phyloP scores from a whole-genome alignment of 2,113 vertebrate genomes.

The Thinocorus orbignyianus region DNA sequence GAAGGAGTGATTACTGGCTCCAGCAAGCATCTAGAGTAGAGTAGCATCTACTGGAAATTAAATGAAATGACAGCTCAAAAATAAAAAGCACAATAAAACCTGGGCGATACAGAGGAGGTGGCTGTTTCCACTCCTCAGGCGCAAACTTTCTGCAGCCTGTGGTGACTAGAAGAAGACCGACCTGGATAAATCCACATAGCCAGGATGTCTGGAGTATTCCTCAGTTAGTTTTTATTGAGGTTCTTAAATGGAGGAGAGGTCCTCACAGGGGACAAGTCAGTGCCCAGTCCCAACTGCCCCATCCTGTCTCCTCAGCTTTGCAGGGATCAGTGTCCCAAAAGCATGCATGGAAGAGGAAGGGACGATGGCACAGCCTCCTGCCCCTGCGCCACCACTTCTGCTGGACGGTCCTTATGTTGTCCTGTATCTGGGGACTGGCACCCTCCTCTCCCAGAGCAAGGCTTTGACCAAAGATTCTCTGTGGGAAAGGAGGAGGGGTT shows the following conservation, averaged over 20 bases:
- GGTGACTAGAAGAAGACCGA: background rate
- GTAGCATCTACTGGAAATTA: conserved; percentile 14
- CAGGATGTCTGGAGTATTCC: background rate
- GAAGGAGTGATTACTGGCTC: background rate
- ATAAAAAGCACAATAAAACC: background rate
- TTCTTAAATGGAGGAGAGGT: background rate
- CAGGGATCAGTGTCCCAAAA: background rate
- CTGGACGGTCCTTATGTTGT: rapidly evolving
- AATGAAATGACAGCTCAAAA: conserved; percentile 7
- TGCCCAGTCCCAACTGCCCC: background rate
- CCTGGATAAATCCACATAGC: background rate
- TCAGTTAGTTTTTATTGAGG: background rate
- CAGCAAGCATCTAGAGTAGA: background rate
- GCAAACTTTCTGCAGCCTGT: rapidly evolving
- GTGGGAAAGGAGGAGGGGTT: background rate
- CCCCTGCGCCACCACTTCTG: background rate
- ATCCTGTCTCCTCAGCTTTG: background rate
- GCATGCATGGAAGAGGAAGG: background rate
- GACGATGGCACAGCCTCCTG: background rate
- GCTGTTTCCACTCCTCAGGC: background rate
- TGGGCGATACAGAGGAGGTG: background rate
- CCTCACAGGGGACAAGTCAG: background rate
- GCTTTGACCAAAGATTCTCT: background rate
- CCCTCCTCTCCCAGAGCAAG: background rate
- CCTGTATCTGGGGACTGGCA: background rate